A percentile compares a stretch with the other conserved stretches of the same genome.
These are phyloP conservation scores for Mesorhabditis spiculigera DNA, from an alignment of 2,888 invertebrate species.

Conservation along the genomic window DNA sequence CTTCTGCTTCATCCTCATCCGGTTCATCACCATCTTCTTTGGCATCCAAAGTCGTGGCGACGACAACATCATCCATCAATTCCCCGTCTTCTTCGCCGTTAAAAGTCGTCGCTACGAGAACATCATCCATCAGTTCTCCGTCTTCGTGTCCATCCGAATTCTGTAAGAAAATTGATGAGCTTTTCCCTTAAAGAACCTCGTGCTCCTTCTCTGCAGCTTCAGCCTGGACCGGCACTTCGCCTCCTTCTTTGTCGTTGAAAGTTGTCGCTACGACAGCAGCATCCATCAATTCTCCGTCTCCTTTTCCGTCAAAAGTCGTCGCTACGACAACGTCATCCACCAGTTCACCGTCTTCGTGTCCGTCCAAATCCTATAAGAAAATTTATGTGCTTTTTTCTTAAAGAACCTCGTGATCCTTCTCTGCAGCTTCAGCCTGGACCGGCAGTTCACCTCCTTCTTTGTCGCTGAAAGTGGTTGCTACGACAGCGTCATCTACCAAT, in stretches of 20 bases:
- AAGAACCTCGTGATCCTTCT: too few relatives aligned
- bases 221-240: conserved; percentile 11
- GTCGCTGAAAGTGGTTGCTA: too few relatives aligned
- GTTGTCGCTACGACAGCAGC: not conserved
- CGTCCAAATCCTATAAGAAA: too few relatives aligned
- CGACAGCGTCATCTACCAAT: too few relatives aligned
- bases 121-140: conserved; percentile 24
- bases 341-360: too few relatives aligned
- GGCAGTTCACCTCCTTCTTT: too few relatives aligned
- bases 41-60: not conserved
- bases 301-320: too few relatives aligned
- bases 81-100: too few relatives aligned
- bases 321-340: conserved; percentile 21
- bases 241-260: conserved; percentile 6
- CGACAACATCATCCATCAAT: too few relatives aligned
- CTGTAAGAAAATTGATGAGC: not conserved
- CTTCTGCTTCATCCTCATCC: conserved; percentile 12
- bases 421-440: too few relatives aligned
- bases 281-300: too few relatives aligned
- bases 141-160: conserved; percentile 17
- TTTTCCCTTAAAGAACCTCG: conserved; percentile 19
- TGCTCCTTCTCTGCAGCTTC: conserved; percentile 5
- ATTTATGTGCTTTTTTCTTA: too few relatives aligned
- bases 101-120: conserved; percentile 13
- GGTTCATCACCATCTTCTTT: conserved; percentile 7